Conservation (phyloP, 2,113 vertebrate genomes). For the Cottus gobio region DNA sequence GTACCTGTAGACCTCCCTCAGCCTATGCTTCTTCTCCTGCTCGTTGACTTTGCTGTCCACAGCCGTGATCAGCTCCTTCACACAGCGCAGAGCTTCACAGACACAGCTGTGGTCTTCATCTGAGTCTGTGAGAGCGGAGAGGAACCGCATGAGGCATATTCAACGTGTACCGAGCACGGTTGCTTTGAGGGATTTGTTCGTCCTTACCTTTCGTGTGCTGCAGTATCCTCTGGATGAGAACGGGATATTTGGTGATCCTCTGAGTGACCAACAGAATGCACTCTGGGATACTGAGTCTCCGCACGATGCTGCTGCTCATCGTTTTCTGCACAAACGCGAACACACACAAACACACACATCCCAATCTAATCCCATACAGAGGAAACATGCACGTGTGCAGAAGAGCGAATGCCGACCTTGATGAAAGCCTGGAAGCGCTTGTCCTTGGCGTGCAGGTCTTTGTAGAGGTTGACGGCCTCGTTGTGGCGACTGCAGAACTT, state of each 20-base stretch:
- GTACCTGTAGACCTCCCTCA: slow-evolving; percentile 88
- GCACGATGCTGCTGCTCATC: slow-evolving; percentile 91
- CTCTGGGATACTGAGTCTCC: slow-evolving; percentile 92
- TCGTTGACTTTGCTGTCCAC: slow-evolving; percentile 92
- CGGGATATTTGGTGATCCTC: slow-evolving; percentile 94
- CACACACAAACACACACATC: not conserved
- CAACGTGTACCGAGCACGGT: not conserved
- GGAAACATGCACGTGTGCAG: not conserved
- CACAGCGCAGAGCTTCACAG: slow-evolving; percentile 84
- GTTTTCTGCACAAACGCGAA: slow-evolving; percentile 84
- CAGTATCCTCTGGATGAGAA: slow-evolving; percentile 91
- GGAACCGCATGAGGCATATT: not conserved
- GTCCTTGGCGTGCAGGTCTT: slow-evolving; percentile 91
- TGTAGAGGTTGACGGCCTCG: slow-evolving; percentile 92
- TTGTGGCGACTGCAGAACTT: slow-evolving; percentile 96
- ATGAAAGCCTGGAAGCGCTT: slow-evolving; percentile 95
- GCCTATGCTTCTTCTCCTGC: slow-evolving; percentile 90
- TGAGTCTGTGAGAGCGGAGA: slow-evolving; percentile 79
- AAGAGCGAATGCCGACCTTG: slow-evolving; percentile 82
- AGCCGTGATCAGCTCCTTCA: slow-evolving; percentile 89
- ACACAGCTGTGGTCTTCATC: slow-evolving; percentile 87
- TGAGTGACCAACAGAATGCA: slow-evolving; percentile 94
- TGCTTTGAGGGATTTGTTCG: not conserved
- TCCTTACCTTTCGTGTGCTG: slow-evolving; percentile 90
- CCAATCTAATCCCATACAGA: not conserved